phyloP scores from a whole-genome alignment of 2,113 vertebrate genomes.

The Rhegmatorhina hoffmannsi region DNA sequence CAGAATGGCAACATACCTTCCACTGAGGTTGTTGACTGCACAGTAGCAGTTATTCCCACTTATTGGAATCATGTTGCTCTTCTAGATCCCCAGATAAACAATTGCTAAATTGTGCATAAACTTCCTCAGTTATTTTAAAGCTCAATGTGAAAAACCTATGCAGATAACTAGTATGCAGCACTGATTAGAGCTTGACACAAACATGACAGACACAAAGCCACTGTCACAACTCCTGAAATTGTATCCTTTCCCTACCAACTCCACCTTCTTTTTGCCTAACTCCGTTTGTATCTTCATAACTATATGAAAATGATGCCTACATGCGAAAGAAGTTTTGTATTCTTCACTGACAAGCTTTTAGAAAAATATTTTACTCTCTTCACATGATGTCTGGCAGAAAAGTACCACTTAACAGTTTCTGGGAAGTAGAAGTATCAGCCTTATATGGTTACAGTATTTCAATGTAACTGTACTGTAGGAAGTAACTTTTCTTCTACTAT shows the following conservation, averaged over 20 bases:
- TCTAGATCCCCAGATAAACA: background rate
- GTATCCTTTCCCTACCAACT: background rate
- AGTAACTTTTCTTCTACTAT: background rate
- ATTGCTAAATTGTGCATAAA: slow-evolving; percentile 34
- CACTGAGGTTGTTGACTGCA: background rate
- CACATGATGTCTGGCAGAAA: background rate
- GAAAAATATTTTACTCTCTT: background rate
- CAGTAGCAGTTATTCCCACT: background rate
- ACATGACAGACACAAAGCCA: background rate
- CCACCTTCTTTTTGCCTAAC: background rate
- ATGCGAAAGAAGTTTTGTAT: background rate
- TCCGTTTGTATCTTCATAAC: background rate
- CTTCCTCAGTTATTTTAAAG: slow-evolving; percentile 14
- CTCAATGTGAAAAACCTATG: background rate
- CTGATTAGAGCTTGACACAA: slow-evolving; percentile 7
- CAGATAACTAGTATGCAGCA: background rate
- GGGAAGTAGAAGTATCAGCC: background rate
- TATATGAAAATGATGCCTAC: background rate
- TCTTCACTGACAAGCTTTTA: background rate
- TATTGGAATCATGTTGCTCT: background rate
- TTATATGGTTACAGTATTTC: background rate
- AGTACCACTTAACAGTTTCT: background rate
- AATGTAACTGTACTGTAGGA: background rate
- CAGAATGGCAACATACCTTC: background rate
- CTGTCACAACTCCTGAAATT: background rate